Evolutionary conservation across 2,797 vertebrate species (phyloP), one percentile per base, ranked within the genome.

Genomic region (Spondyliosoma cantharus): DNA sequence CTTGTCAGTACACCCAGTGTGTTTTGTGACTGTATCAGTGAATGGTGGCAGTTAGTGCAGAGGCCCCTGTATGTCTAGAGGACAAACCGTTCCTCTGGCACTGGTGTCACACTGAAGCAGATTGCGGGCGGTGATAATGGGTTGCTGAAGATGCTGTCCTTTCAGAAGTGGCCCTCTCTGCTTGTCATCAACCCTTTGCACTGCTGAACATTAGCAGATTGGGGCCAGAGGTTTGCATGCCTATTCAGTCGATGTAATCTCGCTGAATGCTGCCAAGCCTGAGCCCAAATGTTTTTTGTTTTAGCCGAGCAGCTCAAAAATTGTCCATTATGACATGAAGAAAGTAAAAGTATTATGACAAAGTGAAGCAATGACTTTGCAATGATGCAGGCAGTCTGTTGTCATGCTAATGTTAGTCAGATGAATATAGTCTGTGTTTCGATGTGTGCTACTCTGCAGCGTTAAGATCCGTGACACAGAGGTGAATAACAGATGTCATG

Each of bases 241-340:
- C 29, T 80, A 1, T 67, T 67, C 57, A 49, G 54, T 71, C 48
- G 43, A 79, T 74, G 63, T 82, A 77, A 76, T 63, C 60, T 50
- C 46, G 2, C 25, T 52, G n/a, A 14, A 2, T 22, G 13, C 45
- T 71, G 50, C 63, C 73, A 78, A 65, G 58, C 46, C 58, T 43
- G 29, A 45, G 27, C 25, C 27, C 74, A 73, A 87, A 77, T 87
- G 69, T 76, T 82, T 80, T 77, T 22, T 71, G 29, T 84, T 84
- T 83, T 52, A 67, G 58, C 52, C 46, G 61, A 81, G 32, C 45
- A 29, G 50, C 42, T 72, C 59, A 65, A 37, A 37, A 80, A 43
- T 72, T 1, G 48, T 19, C 27, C 70, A 14, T 79, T 73, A 65
- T 53, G 46, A 66, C 64, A 83, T 46, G 43, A 86, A 80, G 29